A percentile compares a stretch with the other conserved stretches of the same genome.
phyloP scores from a whole-genome alignment of 2,113 vertebrate species.

The Sisor rabdophorus region DNA sequence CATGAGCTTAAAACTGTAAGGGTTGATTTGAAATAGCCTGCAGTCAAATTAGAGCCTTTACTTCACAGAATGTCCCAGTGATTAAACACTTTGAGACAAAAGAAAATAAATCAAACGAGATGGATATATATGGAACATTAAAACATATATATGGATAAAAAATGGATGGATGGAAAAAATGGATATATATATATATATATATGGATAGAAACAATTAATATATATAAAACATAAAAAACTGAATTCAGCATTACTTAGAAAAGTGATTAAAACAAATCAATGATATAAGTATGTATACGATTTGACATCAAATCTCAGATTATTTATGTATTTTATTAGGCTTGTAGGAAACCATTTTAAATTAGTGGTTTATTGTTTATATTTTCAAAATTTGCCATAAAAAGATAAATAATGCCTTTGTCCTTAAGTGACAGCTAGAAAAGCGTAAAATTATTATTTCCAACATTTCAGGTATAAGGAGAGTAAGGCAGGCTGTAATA shows the following conservation, averaged over 20 bases:
- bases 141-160: too few species aligned
- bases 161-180: too few species aligned
- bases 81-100: background rate
- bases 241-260: background rate
- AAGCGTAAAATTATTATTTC: background rate
- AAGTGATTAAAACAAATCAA: background rate
- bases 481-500: background rate
- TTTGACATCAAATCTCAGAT: too few species aligned
- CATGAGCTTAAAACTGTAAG: background rate
- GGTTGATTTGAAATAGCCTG: slow-evolving; percentile 6
- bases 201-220: too few species aligned
- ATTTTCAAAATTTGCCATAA: background rate
- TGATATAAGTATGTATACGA: background rate
- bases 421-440: background rate
- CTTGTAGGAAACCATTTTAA: too few species aligned
- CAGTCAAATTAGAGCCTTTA: background rate
- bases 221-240: too few species aligned
- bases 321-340: too few species aligned
- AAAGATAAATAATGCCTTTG: background rate
- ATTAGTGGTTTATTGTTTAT: too few species aligned
- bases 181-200: too few species aligned
- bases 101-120: too few species aligned
- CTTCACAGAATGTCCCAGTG: background rate
- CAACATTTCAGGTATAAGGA: background rate
- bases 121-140: too few species aligned